Evolutionary conservation across 2,797 vertebrate genomes (phyloP).

Genomic region (Glossophaga mutica): DNA sequence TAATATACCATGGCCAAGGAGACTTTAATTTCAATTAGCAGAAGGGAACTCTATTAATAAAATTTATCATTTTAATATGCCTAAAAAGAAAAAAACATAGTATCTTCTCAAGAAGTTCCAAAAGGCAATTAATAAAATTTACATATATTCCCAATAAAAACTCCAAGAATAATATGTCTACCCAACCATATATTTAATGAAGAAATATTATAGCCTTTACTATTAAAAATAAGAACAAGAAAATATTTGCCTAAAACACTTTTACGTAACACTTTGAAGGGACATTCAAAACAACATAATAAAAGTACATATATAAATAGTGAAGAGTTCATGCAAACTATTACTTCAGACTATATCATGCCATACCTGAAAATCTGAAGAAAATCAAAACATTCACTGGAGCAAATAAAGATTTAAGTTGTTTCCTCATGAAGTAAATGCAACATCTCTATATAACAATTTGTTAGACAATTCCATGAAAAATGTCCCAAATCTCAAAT

Average conservation of each 20-base stretch:
- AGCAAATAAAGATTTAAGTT: background rate
- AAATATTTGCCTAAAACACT: background rate
- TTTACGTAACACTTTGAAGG: background rate
- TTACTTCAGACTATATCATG: background rate
- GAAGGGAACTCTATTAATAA: background rate
- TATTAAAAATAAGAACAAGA: background rate
- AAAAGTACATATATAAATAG: background rate
- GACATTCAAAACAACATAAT: background rate
- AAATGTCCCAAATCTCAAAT: background rate
- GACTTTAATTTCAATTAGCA: constrained; percentile 48
- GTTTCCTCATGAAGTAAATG: background rate
- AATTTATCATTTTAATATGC: constrained; percentile 38
- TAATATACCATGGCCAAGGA: constrained; percentile 13
- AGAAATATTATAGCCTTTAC: background rate
- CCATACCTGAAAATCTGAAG: background rate
- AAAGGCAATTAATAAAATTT: background rate
- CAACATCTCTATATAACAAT: background rate
- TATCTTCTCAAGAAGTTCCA: background rate
- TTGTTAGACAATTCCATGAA: background rate
- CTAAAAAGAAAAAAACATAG: background rate
- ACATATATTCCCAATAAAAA: background rate
- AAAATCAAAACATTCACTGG: background rate
- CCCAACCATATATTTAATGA: background rate
- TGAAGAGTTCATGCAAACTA: background rate
- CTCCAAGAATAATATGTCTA: background rate